Base-by-base conservation (phyloP, 1,140 invertebrate genomes). In the Cydia fagiglandana region DNA sequence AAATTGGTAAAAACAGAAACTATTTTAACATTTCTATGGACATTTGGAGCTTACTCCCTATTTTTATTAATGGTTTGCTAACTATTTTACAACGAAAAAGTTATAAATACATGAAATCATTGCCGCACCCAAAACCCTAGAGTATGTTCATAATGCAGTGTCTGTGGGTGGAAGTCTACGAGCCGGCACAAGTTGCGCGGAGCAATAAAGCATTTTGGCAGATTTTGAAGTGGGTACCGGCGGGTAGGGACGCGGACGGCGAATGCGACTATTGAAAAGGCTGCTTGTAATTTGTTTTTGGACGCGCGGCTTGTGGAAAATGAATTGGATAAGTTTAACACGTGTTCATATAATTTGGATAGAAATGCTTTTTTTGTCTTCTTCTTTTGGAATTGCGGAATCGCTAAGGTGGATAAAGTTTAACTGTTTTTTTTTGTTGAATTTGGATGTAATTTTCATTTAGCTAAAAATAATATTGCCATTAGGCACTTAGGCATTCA, bases 161-260 rank as follows among this genome's bases (percentile, higher is more conserved):
- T 61, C 56, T 61, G 10, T 12, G 6, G 20, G 20, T 12, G 20
- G 56, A 10, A 24, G 20, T 61, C 56, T 24, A 61, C 17, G 20
- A 10, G 17, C 9, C 20, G 56, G 56, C 20, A 61, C 56, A 61
- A 61, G 83, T 89, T 88, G 83, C 78, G 77, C 80, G 74, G 83
- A 86, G 89, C 87, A 89, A 91, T 91, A 90, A 90, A 91, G 86
- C 86, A 90, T 90, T 91, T 90, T 88, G 88, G 86, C 86, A 87
- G 88, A 90, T 90, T 91, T 91, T 89, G 84, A 85, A 88, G 87
- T 88, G 83, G 84, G 85, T 47, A 47, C 45, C 13, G 30, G 30
- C 30, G 45, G 13, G 45, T 78, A 76, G 79, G 87, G 66, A 70
- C 30, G 38, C 78, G 87, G 66, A 70, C 30, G 38, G 38, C 66